These are phyloP conservation scores for Gymnocypris eckloni DNA, from an alignment of 2,797 vertebrate species.

Conservation along the genomic window DNA sequence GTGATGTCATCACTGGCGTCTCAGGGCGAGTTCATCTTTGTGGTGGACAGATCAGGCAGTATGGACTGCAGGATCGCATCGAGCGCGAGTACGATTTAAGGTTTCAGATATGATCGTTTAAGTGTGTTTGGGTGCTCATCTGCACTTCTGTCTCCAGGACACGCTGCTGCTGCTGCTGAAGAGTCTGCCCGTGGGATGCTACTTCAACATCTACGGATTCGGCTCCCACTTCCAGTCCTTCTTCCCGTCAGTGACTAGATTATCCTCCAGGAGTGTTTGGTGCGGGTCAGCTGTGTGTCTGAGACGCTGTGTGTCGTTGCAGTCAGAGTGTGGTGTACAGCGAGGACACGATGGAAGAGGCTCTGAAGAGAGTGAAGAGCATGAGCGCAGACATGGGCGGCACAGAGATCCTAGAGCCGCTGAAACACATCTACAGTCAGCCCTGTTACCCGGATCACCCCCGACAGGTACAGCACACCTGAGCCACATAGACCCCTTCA, in stretches of 20 bases:
- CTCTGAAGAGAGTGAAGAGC: conserved; percentile 66
- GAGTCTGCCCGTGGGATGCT: conserved; percentile 88
- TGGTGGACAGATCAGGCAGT: conserved; percentile 87
- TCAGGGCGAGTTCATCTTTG: conserved; percentile 84
- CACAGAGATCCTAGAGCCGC: conserved; percentile 75
- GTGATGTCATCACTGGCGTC: conserved; percentile 63
- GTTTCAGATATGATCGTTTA: no score
- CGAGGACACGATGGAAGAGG: conserved; percentile 73
- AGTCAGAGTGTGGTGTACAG: conserved; percentile 78
- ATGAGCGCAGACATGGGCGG: conserved; percentile 72
- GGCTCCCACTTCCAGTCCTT: conserved; percentile 78
- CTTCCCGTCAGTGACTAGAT: conserved; percentile 78
- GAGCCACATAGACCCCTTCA: no score
- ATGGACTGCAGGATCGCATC: conserved; percentile 77
- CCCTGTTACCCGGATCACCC: conserved; percentile 64
- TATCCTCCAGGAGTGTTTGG: not conserved
- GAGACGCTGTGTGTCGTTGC: conserved; percentile 15
- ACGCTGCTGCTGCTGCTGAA: conserved; percentile 88
- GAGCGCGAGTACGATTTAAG: conserved; percentile 76
- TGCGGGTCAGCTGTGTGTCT: not conserved
- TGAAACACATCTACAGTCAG: conserved; percentile 71
- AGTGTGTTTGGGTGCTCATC: not conserved
- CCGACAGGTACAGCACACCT: conserved; percentile 69
- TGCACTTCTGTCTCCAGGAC: conserved; percentile 71
- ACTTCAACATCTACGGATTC: conserved; percentile 89